Evolutionary conservation across 2,797 vertebrate species (phyloP).

Genomic region (Clarias pachynema): DNA sequence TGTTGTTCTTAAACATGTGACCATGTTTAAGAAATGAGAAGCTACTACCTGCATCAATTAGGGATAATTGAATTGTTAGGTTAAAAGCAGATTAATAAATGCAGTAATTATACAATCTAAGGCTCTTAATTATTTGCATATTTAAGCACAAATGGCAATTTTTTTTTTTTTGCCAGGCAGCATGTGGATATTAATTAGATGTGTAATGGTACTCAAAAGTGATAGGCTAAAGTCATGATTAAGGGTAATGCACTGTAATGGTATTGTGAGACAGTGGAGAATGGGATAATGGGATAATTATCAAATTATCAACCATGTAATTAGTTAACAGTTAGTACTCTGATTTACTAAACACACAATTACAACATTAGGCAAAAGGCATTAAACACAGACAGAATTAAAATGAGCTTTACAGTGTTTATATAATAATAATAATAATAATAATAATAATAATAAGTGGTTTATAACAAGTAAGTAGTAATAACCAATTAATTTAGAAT

Average conservation of each 20-base stretch:
- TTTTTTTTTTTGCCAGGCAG: no score
- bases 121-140: no score
- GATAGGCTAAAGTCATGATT: no score
- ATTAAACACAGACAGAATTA: neutral
- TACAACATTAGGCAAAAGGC: neutral
- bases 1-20: no score
- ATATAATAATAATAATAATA: neutral
- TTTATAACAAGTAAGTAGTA: neutral
- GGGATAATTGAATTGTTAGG: no score
- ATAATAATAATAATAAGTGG: neutral
- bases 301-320: neutral
- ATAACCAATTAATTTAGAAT: neutral
- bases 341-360: neutral
- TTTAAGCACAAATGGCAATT: no score
- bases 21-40: no score
- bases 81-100: no score
- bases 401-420: neutral
- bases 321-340: neutral
- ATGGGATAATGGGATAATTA: neutral
- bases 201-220: no score
- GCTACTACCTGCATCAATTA: no score
- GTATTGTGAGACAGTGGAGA: neutral
- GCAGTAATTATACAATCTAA: no score
- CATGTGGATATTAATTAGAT: no score
- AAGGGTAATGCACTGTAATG: neutral